Conservation (phyloP, 2,888 invertebrate species). For the Platynereis dumerilii region DNA sequence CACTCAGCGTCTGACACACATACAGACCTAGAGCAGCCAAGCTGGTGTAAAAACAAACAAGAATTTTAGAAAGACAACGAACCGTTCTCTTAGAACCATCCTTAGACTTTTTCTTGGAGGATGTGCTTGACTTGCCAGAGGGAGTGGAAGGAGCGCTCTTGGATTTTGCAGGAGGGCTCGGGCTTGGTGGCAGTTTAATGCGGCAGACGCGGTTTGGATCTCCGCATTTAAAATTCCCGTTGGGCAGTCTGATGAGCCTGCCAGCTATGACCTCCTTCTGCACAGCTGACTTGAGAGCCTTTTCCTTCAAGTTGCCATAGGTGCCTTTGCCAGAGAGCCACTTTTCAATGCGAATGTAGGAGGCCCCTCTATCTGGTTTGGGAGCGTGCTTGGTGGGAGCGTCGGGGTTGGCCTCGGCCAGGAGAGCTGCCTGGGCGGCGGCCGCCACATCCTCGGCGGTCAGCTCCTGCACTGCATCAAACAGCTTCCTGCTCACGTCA, state of each 20-base stretch:
- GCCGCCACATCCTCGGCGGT: constrained; percentile 10
- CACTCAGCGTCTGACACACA: no score
- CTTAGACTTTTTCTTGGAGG: no score
- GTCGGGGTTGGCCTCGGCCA: neutral
- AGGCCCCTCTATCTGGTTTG: neutral
- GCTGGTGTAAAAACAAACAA: no score
- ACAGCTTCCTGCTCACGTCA: constrained; percentile 42
- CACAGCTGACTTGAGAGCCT: constrained; percentile 70
- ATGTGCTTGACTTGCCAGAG: no score
- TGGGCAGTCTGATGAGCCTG: constrained; percentile 10
- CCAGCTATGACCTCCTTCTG: constrained; percentile 71
- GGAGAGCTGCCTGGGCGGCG: constrained; percentile 19
- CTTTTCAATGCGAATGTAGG: constrained; percentile 44
- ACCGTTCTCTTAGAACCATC: no score
- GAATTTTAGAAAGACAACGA: no score
- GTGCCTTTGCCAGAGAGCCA: constrained; percentile 49
- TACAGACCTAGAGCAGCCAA: no score
- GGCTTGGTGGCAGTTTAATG: no score
- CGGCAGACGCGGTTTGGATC: no score
- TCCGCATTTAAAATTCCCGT: no score
- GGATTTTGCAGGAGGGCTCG: no score
- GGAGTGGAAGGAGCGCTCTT: no score
- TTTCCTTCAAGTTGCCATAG: constrained; percentile 44
- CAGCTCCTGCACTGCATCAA: constrained; percentile 36
- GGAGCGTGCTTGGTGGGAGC: neutral